Evolutionary conservation across 2,113 vertebrate species (phyloP).

Genomic region (Myotis yumanensis): DNA sequence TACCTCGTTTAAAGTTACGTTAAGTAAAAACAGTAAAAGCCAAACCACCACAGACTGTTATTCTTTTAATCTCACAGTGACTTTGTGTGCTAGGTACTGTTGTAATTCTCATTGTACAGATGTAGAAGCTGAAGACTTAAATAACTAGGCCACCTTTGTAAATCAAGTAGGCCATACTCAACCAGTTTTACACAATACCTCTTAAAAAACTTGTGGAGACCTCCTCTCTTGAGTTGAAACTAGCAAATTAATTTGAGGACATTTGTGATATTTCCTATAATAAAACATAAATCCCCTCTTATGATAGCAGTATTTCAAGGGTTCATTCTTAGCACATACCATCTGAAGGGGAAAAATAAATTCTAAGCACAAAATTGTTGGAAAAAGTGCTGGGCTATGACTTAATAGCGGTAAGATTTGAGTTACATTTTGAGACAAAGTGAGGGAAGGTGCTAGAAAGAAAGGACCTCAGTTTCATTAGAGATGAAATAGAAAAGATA

Average conservation of each 20-base stretch:
- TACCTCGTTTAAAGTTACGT: background rate
- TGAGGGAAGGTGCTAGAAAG: background rate
- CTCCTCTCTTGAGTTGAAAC: background rate
- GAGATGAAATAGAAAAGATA: slow-evolving; percentile 1
- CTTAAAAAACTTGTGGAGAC: background rate
- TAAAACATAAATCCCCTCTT: background rate
- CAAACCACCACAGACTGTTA: background rate
- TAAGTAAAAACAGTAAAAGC: background rate
- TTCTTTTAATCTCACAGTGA: background rate
- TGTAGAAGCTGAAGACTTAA: background rate
- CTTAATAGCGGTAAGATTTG: background rate
- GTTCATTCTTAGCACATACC: background rate
- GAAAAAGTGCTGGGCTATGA: background rate
- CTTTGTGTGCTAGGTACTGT: background rate
- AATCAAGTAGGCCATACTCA: background rate
- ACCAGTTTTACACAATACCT: background rate
- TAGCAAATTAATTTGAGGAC: background rate
- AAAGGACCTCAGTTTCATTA: background rate
- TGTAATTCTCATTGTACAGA: background rate
- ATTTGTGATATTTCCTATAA: background rate
- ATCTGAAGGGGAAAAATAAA: slow-evolving; percentile 10
- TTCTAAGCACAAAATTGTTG: background rate
- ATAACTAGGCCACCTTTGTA: background rate
- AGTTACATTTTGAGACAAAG: background rate
- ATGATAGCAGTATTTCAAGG: background rate